Evolutionary conservation across 2,797 vertebrate species (phyloP).

Genomic region (Euthynnus affinis): DNA sequence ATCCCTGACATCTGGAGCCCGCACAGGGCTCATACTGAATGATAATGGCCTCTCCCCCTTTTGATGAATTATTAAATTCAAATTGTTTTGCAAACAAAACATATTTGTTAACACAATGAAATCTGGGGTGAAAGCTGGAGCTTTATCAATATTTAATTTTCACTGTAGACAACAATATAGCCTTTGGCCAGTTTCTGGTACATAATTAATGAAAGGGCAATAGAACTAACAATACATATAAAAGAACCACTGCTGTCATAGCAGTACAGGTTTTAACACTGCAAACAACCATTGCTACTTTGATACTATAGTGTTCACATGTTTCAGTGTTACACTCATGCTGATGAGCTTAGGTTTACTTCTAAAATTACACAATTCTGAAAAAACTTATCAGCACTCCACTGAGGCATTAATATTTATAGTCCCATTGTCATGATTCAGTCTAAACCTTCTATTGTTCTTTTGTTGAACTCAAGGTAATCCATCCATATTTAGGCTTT

Average conservation of each 20-base stretch:
- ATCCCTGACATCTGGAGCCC: constrained; percentile 81
- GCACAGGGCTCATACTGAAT: constrained; percentile 72
- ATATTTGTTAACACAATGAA: constrained; percentile 87
- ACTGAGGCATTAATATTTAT: constrained; percentile 47
- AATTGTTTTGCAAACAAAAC: constrained; percentile 86
- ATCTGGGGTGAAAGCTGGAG: constrained; percentile 79
- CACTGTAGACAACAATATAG: constrained; percentile 79
- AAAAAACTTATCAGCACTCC: constrained; percentile 17
- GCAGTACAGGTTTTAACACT: constrained; percentile 41
- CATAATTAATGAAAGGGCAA: constrained; percentile 81
- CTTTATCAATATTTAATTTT: constrained; percentile 86
- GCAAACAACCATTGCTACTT: constrained; percentile 28
- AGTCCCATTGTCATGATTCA: constrained; percentile 50
- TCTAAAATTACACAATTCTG: constrained; percentile 18
- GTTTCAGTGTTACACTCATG: constrained; percentile 1
- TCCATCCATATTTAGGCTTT: constrained; percentile 64
- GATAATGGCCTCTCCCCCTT: constrained; percentile 75
- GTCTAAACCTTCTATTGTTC: constrained; percentile 48
- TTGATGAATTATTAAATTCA: constrained; percentile 85
- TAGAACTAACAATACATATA: constrained; percentile 67
- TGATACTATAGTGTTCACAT: constrained; percentile 1
- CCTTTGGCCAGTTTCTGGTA: constrained; percentile 78
- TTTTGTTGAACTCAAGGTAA: constrained; percentile 55
- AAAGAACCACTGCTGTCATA: constrained; percentile 52
- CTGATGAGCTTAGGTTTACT: constrained; percentile 12